These are phyloP conservation scores for Scaptomyza parva DNA, from an alignment of 2,888 invertebrate species.

Conservation along the genomic window DNA sequence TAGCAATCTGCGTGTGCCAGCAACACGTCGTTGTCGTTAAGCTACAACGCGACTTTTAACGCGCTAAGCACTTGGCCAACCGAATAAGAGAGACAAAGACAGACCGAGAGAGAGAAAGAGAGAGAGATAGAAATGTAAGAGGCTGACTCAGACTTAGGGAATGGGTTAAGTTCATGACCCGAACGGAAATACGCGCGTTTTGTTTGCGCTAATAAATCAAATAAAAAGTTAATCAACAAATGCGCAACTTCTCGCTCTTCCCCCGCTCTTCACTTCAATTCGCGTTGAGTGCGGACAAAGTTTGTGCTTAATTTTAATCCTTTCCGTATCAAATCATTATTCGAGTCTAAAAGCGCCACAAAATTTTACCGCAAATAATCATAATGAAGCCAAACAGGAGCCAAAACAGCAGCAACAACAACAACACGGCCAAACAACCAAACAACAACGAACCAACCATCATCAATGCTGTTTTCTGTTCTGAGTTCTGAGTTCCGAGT, in stretches of 20 bases:
- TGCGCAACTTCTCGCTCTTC: conserved; percentile 45
- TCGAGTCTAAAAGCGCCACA: conserved; percentile 67
- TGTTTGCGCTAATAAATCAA: conserved; percentile 76
- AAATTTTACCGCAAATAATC: conserved; percentile 82
- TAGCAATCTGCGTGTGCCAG: conserved; percentile 71
- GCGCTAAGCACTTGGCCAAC: conserved; percentile 63
- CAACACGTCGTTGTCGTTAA: conserved; percentile 77
- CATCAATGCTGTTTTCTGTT: conserved; percentile 34
- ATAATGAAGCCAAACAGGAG: conserved; percentile 72
- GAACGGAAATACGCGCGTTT: conserved; percentile 55
- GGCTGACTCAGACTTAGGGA: conserved; percentile 37
- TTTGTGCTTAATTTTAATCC: conserved; percentile 85
- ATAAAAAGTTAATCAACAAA: conserved; percentile 81
- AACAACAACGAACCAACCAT: conserved; percentile 22
- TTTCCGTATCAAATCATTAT: conserved; percentile 84
- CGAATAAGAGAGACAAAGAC: not conserved
- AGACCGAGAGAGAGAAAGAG: not conserved
- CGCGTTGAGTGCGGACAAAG: conserved; percentile 60
- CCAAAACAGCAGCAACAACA: no score
- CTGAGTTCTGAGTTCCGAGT: not conserved
- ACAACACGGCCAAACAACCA: not conserved
- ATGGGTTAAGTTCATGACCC: conserved; percentile 68
- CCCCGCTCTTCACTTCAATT: not conserved
- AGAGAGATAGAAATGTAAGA: no score
- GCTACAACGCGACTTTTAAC: conserved; percentile 74